These are phyloP conservation scores for Microcaecilia unicolor DNA, from an alignment of 2,797 vertebrate genomes.

Conservation along the genomic window DNA sequence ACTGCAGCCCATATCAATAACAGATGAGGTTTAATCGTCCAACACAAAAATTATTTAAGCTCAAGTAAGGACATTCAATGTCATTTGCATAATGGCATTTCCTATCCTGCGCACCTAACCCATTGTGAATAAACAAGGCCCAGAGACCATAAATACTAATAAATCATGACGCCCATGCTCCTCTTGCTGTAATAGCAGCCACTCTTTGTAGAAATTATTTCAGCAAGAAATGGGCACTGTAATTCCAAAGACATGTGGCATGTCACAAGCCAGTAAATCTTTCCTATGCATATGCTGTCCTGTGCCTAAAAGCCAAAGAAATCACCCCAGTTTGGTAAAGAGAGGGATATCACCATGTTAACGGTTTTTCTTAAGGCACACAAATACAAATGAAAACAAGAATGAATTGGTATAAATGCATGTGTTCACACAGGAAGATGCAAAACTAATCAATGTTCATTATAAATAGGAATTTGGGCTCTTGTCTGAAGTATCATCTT, in stretches of 20 bases:
- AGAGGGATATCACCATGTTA: neutral
- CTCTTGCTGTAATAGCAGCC: conserved; percentile 68
- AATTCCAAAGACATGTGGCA: conserved; percentile 64
- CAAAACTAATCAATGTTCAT: too few species aligned
- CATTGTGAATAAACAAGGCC: conserved; percentile 77
- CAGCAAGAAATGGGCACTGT: conserved; percentile 65
- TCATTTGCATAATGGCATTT: conserved; percentile 98
- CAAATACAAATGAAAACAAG: neutral
- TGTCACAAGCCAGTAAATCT: conserved; percentile 47
- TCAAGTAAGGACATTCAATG: conserved; percentile 73
- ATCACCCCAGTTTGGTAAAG: too few species aligned
- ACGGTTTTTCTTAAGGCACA: neutral
- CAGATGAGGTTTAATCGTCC: conserved; percentile 96
- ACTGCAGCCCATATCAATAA: conserved; percentile 93
- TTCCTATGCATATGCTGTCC: neutral
- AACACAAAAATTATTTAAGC: conserved; percentile 88
- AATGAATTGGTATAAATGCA: neutral
- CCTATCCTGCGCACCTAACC: conserved; percentile 71
- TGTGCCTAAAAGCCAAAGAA: neutral
- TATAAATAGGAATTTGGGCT: too few species aligned
- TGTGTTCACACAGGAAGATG: neutral
- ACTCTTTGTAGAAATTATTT: conserved; percentile 82
- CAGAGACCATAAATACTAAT: conserved; percentile 87
- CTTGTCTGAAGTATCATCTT: too few species aligned
- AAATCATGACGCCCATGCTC: conserved; percentile 68